Percentiles rank a stretch among this genome's conserved stretches.
Evolutionary conservation across 2,113 vertebrate species (phyloP).

Genomic region (Takifugu flavidus): DNA sequence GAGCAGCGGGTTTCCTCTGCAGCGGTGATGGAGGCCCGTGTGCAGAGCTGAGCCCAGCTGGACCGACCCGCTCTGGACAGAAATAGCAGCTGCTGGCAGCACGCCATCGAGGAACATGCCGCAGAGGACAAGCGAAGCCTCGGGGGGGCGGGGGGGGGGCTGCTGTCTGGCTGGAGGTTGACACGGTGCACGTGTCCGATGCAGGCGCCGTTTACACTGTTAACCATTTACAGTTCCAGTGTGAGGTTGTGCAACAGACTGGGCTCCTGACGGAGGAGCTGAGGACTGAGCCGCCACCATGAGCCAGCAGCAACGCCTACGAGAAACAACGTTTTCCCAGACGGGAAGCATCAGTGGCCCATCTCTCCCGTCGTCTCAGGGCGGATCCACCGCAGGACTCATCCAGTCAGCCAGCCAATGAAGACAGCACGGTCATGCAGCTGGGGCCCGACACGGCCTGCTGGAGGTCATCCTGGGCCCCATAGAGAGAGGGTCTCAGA

Average conservation of each 20-base stretch:
- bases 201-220: not conserved
- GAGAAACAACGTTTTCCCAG: too few species aligned
- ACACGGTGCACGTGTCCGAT: not conserved
- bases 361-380: too few species aligned
- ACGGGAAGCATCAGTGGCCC: too few species aligned
- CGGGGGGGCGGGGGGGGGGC: slow-evolving; percentile 39
- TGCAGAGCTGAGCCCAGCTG: slow-evolving; percentile 13
- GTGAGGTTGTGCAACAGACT: not conserved
- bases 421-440: too few species aligned
- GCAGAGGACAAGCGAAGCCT: slow-evolving; percentile 41
- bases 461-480: too few species aligned
- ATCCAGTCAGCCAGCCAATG: too few species aligned
- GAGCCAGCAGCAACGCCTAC: too few species aligned
- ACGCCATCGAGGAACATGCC: slow-evolving; percentile 52
- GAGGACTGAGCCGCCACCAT: too few species aligned
- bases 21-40: slow-evolving; percentile 29
- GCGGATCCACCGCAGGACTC: too few species aligned
- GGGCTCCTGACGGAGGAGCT: not conserved
- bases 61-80: slow-evolving; percentile 39
- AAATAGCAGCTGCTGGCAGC: slow-evolving; percentile 60
- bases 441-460: too few species aligned
- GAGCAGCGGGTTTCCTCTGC: slow-evolving; percentile 15
- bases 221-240: not conserved
- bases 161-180: slow-evolving; percentile 25
- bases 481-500: too few species aligned